Evolutionary conservation across 2,797 vertebrate species (phyloP).

Genomic region (Danio aesculapii): DNA sequence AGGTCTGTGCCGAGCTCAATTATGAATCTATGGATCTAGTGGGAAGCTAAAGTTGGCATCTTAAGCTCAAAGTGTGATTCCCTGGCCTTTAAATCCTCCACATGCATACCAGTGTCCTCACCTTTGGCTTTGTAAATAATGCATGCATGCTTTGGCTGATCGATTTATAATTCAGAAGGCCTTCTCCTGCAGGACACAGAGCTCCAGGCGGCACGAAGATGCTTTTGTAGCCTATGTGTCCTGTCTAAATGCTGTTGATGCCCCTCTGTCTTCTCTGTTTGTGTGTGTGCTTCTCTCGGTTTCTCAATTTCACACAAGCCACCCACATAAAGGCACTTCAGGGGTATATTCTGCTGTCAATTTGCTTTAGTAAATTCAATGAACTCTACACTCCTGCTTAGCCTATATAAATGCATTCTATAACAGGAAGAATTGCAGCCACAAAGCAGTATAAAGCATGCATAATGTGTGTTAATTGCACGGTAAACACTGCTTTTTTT

Average conservation of each 20-base stretch:
- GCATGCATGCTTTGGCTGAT: conserved; percentile 81
- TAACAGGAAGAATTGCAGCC: neutral
- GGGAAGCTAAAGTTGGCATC: neutral
- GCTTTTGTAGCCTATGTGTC: neutral
- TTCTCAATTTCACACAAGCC: conserved; percentile 14
- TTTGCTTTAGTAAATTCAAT: neutral
- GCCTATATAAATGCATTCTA: neutral
- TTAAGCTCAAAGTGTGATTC: neutral
- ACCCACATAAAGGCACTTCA: neutral
- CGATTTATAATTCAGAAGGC: conserved; percentile 83
- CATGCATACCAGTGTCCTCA: conserved; percentile 73
- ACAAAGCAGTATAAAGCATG: neutral
- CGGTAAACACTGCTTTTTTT: neutral
- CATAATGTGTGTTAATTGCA: neutral
- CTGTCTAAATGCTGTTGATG: conserved; percentile 52
- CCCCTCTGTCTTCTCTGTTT: conserved; percentile 12
- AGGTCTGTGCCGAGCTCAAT: neutral
- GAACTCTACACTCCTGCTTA: neutral
- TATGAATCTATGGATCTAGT: neutral
- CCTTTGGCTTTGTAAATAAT: conserved; percentile 86
- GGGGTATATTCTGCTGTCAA: conserved; percentile 1
- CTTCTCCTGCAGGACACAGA: conserved; percentile 61
- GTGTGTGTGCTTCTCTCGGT: neutral
- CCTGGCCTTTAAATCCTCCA: conserved; percentile 14
- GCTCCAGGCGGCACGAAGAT: conserved; percentile 40